Evolutionary conservation across 2,888 invertebrate species (phyloP).

Genomic region (Unio pictorum): DNA sequence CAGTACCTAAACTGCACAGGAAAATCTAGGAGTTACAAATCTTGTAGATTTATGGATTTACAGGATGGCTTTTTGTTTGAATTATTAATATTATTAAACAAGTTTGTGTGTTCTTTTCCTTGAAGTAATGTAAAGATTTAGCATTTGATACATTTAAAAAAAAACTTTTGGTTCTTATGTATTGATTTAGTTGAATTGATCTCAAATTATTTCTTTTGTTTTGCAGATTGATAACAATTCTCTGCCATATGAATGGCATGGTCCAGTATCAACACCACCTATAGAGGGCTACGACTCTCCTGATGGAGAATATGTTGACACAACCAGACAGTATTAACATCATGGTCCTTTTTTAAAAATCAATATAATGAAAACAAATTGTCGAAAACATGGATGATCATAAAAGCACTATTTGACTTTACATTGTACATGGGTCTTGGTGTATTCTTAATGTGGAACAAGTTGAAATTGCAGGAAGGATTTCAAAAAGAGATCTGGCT

Average conservation of each 20-base stretch:
- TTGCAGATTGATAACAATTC: slow-evolving; percentile 81
- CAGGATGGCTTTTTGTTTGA: too few species aligned
- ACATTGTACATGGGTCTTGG: too few species aligned
- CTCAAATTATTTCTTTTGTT: slow-evolving; percentile 4
- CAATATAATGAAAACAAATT: too few species aligned
- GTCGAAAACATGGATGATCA: too few species aligned
- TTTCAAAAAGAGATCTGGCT: too few species aligned
- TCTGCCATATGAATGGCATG: slow-evolving; percentile 80
- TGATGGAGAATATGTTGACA: slow-evolving; percentile 91
- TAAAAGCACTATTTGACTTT: too few species aligned
- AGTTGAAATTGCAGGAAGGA: too few species aligned
- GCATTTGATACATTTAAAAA: neutral
- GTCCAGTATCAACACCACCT: slow-evolving; percentile 88
- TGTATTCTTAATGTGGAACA: too few species aligned
- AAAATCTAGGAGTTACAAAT: too few species aligned
- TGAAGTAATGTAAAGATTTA: neutral
- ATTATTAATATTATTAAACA: neutral
- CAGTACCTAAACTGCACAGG: too few species aligned
- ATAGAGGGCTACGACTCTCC: slow-evolving; percentile 85
- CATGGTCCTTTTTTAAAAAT: too few species aligned
- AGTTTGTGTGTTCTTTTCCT: neutral
- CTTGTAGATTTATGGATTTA: too few species aligned
- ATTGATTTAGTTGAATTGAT: neutral
- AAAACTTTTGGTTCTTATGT: neutral
- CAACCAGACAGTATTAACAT: slow-evolving; percentile 72